Evolutionary conservation across 2,113 vertebrate genomes (phyloP).

Genomic region (Platysteira castanea): DNA sequence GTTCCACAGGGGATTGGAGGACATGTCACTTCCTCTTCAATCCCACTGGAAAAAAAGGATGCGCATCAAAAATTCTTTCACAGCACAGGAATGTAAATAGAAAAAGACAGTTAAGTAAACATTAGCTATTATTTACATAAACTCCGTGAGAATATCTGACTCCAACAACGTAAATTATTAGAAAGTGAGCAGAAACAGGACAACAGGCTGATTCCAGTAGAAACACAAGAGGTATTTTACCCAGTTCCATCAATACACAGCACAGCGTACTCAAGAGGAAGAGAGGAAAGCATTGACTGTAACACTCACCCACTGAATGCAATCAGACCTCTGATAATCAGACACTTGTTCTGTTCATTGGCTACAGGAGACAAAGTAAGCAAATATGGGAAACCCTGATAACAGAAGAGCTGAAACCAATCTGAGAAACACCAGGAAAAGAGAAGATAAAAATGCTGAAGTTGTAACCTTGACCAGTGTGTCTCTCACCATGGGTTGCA

Average conservation of each 20-base stretch:
- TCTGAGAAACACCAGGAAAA: background rate
- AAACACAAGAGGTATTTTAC: background rate
- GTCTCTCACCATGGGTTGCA: background rate
- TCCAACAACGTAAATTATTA: too few species aligned
- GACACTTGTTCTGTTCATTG: background rate
- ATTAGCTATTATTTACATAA: too few species aligned
- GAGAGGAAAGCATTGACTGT: background rate
- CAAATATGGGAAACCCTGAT: background rate
- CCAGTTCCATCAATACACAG: background rate
- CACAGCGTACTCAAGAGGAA: background rate
- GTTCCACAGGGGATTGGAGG: too few species aligned
- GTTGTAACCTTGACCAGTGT: background rate
- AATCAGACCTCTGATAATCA: background rate
- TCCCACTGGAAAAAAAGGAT: too few species aligned
- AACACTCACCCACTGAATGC: background rate
- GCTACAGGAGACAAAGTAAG: background rate
- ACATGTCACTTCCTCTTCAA: too few species aligned
- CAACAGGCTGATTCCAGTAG: background rate
- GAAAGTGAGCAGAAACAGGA: too few species aligned
- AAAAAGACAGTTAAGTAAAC: too few species aligned
- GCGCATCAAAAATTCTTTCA: too few species aligned
- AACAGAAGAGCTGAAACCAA: background rate
- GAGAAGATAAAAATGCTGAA: background rate
- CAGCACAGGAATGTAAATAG: too few species aligned
- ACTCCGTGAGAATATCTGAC: too few species aligned